These are phyloP conservation scores for Gopherus flavomarginatus DNA, from an alignment of 2,113 vertebrate genomes.

Conservation along the genomic window DNA sequence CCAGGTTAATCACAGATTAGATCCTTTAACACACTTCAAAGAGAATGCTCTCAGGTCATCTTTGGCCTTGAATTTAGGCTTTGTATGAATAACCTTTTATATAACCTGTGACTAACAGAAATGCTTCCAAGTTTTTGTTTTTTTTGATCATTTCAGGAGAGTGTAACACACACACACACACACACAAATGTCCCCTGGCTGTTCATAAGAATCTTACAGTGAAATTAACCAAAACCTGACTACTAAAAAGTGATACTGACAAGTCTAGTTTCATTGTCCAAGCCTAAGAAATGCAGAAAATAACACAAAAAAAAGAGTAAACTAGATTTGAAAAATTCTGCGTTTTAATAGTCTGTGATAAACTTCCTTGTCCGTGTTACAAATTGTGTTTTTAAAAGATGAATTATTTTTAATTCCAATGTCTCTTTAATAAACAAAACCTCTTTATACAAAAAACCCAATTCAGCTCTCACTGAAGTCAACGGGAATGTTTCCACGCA, in stretches of 20 bases:
- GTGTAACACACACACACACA: neutral
- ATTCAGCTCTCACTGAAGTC: neutral
- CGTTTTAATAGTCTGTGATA: neutral
- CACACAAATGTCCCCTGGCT: neutral
- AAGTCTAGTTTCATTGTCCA: neutral
- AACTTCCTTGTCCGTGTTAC: neutral
- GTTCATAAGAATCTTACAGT: neutral
- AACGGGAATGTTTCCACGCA: neutral
- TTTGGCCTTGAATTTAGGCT: neutral
- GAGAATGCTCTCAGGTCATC: neutral
- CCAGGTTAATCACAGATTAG: slow-evolving; percentile 33
- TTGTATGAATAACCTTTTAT: neutral
- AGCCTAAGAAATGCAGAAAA: neutral
- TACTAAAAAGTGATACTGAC: neutral
- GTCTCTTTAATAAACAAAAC: neutral
- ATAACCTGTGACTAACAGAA: neutral
- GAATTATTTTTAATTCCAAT: neutral
- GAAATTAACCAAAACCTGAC: neutral
- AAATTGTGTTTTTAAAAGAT: neutral
- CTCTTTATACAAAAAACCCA: neutral
- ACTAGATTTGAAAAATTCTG: neutral
- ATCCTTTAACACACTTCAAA: neutral
- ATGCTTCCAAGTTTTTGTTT: neutral
- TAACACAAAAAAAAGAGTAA: neutral
- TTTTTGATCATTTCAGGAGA: neutral